Conservation (phyloP, 2,797 vertebrate genomes). For the Dermochelys coriacea region DNA sequence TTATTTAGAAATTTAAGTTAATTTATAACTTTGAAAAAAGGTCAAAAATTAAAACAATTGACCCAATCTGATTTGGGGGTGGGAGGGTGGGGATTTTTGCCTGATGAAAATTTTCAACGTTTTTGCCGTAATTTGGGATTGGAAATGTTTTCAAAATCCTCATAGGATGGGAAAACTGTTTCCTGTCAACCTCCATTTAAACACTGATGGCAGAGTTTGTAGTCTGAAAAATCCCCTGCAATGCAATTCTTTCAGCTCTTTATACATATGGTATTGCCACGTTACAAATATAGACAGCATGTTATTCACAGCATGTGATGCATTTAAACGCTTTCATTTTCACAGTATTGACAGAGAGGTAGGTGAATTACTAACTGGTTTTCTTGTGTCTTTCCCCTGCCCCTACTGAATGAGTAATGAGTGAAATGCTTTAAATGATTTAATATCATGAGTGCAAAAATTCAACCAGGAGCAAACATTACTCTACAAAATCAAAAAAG, state of each 20-base stretch:
- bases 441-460: background rate
- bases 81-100: background rate
- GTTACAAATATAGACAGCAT: background rate
- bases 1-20: background rate
- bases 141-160: background rate
- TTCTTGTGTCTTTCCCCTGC: background rate
- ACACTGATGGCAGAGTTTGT: background rate
- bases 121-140: background rate
- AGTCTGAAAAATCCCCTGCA: background rate
- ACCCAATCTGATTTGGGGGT: background rate
- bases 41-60: background rate
- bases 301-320: background rate
- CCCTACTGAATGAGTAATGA: background rate
- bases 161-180: background rate
- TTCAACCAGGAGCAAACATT: background rate
- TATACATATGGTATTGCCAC: background rate
- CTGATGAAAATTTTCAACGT: background rate
- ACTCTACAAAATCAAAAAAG: background rate
- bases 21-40: background rate
- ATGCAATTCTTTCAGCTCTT: background rate
- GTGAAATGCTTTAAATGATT: background rate
- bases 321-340: background rate
- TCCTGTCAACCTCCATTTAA: background rate
- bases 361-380: background rate
- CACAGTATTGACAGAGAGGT: background rate